These are phyloP conservation scores for Penaeus indicus DNA, from an alignment of 1,140 invertebrate species.

Conservation along the genomic window DNA sequence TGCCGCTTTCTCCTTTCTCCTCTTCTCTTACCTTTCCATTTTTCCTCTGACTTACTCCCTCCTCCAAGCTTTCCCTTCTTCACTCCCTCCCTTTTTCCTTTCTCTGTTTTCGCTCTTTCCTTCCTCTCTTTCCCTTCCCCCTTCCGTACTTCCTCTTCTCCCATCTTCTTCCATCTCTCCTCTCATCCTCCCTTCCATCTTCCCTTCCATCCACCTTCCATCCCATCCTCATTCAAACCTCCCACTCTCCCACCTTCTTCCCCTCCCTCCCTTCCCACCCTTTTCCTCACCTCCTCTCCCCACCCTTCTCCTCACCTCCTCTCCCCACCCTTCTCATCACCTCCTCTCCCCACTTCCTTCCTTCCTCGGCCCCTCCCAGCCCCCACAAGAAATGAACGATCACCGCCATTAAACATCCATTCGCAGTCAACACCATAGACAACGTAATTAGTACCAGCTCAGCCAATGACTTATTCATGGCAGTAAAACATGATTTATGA, in stretches of 20 bases:
- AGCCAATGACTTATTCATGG: slow-evolving; percentile 47
- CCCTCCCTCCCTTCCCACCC: not conserved
- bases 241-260: not conserved
- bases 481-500: slow-evolving; percentile 52
- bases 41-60: not conserved
- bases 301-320: not conserved
- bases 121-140: not conserved
- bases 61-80: not conserved
- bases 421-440: slow-evolving; percentile 48
- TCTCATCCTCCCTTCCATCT: not conserved
- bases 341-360: not conserved
- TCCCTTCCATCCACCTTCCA: not conserved
- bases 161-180: not conserved
- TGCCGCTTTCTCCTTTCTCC: not conserved
- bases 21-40: not conserved
- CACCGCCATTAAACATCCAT: slow-evolving; percentile 43
- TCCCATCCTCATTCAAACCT: not conserved
- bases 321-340: not conserved
- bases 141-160: not conserved
- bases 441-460: slow-evolving; percentile 48
- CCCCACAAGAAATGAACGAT: slow-evolving; percentile 32
- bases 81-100: not conserved
- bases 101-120: not conserved
- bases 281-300: not conserved
- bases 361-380: not conserved